Percentiles rank a stretch among this genome's conserved stretches.
Conservation (phyloP, 2,888 invertebrate species). For the Phyto melanocephala region DNA sequence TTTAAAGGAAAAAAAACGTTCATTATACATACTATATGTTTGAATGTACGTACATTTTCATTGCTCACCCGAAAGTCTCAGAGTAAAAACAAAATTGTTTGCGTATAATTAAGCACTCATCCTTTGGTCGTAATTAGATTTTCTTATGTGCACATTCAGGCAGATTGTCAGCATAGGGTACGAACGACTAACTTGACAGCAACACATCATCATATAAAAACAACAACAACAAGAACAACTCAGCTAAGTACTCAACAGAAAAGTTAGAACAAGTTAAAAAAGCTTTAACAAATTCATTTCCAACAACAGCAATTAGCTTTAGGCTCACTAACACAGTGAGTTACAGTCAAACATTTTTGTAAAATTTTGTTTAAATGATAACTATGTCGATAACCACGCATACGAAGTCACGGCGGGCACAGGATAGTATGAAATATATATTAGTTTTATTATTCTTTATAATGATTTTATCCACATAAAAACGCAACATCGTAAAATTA, state of each 20-base stretch:
- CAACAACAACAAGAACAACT: slow-evolving; percentile 32
- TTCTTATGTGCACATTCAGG: slow-evolving; percentile 76
- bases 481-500: too few species aligned
- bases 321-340: slow-evolving; percentile 47
- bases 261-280: slow-evolving; percentile 46
- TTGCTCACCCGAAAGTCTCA: slow-evolving; percentile 45
- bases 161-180: slow-evolving; percentile 24
- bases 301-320: slow-evolving; percentile 46
- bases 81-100: slow-evolving; percentile 76
- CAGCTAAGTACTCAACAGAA: slow-evolving; percentile 26
- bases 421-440: too few species aligned
- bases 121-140: slow-evolving; percentile 79
- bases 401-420: too few species aligned
- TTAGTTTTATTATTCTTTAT: too few species aligned
- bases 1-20: not conserved
- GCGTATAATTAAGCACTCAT: slow-evolving; percentile 79
- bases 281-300: slow-evolving; percentile 50
- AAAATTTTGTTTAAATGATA: too few species aligned
- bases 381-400: too few species aligned
- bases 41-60: slow-evolving; percentile 10
- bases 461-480: too few species aligned
- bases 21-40: not conserved
- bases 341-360: not conserved
- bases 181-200: not conserved
- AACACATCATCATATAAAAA: not conserved